A percentile compares a stretch with the other conserved stretches of the same genome.
These are phyloP conservation scores for Sesamia nonagrioides DNA, from an alignment of 1,140 invertebrate genomes.

Conservation along the genomic window DNA sequence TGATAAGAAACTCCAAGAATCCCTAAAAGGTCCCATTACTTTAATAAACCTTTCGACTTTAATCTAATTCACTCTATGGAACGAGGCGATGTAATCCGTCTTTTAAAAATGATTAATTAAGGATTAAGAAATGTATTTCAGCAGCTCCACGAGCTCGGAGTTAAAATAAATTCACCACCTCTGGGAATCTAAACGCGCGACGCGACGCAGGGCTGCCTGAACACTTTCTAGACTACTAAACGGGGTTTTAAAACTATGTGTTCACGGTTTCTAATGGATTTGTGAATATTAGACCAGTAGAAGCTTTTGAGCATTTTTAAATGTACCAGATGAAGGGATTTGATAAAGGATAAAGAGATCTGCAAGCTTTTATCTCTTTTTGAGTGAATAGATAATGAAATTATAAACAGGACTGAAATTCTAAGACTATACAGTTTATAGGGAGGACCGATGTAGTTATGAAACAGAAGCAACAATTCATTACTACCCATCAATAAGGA, in stretches of 20 bases:
- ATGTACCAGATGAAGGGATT: too few species aligned
- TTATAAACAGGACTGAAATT: not conserved
- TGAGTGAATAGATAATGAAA: not conserved
- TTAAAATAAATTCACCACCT: constrained; percentile 29
- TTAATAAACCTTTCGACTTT: constrained; percentile 34
- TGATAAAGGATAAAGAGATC: too few species aligned
- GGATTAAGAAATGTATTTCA: constrained; percentile 37
- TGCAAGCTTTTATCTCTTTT: too few species aligned
- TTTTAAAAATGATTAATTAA: constrained; percentile 38
- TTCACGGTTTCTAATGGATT: not conserved
- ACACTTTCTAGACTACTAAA: too few species aligned
- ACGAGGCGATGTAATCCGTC: constrained; percentile 22
- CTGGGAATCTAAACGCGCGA: constrained; percentile 26
- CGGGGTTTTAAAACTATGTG: not conserved
- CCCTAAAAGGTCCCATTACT: constrained; percentile 24
- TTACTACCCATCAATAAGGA: too few species aligned
- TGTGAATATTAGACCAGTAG: too few species aligned
- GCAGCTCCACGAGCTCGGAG: not conserved
- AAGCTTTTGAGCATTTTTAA: too few species aligned
- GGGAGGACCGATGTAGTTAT: too few species aligned
- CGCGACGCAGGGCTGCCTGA: not conserved
- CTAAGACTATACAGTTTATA: not conserved
- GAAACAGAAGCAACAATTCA: too few species aligned
- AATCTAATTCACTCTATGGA: constrained; percentile 1
- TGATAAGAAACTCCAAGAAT: constrained; percentile 6